Conservation (phyloP, 2,888 invertebrate genomes). For the Heliconius hortense region DNA sequence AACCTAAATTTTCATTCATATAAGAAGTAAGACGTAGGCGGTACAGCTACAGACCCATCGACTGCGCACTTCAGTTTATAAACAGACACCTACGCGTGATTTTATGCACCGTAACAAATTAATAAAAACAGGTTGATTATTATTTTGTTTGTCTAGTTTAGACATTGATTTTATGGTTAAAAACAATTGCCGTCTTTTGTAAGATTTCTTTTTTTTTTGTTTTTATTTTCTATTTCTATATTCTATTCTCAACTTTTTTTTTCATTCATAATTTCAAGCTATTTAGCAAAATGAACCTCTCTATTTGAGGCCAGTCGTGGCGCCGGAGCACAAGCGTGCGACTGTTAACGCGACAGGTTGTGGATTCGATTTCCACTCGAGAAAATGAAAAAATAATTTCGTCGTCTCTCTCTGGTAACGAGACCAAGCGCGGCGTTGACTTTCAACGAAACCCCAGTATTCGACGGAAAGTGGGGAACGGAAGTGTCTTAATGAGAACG, state of each 20-base stretch:
- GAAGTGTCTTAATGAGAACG: background rate
- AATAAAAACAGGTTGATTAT: background rate
- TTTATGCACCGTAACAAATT: background rate
- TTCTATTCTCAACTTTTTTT: too few relatives aligned
- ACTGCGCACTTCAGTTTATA: constrained; percentile 40
- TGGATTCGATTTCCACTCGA: background rate
- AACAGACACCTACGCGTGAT: constrained; percentile 35
- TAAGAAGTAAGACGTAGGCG: constrained; percentile 21
- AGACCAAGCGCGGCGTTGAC: background rate
- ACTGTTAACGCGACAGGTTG: background rate
- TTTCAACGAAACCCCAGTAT: background rate
- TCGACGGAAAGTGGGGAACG: background rate
- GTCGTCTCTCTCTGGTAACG: background rate
- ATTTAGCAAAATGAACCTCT: too few relatives aligned
- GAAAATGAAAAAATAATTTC: background rate
- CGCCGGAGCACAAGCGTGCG: background rate
- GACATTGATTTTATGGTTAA: background rate
- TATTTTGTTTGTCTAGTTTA: background rate
- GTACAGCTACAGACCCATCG: constrained; percentile 28
- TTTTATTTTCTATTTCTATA: too few relatives aligned
- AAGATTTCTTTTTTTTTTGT: too few relatives aligned
- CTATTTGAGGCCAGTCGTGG: background rate
- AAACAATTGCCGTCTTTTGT: too few relatives aligned
- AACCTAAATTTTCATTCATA: constrained; percentile 18
- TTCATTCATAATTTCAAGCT: too few relatives aligned